A percentile compares a stretch with the other conserved stretches of the same genome.
Conservation (phyloP, 2,888 invertebrate species). For the Sinopyrophorus schimmeli region DNA sequence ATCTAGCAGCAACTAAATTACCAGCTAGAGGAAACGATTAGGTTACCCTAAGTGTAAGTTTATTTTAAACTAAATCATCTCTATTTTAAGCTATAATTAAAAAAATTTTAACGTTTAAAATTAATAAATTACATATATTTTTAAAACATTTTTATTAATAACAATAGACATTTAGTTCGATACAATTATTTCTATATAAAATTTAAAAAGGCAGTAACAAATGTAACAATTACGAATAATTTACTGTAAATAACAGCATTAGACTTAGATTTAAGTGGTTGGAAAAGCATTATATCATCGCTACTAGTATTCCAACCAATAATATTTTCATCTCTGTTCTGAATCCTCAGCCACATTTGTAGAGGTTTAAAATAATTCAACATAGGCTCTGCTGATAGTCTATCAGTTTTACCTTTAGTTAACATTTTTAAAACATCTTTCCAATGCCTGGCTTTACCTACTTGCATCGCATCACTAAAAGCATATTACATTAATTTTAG, state of each 20-base stretch:
- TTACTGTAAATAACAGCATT: too few relatives aligned
- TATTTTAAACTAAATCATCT: too few relatives aligned
- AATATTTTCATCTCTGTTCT: slow-evolving; percentile 71
- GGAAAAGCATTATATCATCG: slow-evolving; percentile 66
- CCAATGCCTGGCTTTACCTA: slow-evolving; percentile 69
- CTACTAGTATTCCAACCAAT: slow-evolving; percentile 76
- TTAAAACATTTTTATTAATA: too few relatives aligned
- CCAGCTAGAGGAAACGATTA: slow-evolving; percentile 41
- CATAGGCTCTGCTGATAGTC: slow-evolving; percentile 76
- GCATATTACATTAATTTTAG: too few relatives aligned
- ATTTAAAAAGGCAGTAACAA: too few relatives aligned
- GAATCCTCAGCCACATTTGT: slow-evolving; percentile 73
- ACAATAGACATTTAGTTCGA: too few relatives aligned
- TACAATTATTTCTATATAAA: too few relatives aligned
- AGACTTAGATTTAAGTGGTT: slow-evolving; percentile 41
- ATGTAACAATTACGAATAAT: too few relatives aligned
- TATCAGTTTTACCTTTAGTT: slow-evolving; percentile 70
- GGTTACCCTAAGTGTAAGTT: too few relatives aligned
- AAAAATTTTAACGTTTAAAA: too few relatives aligned
- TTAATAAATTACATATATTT: too few relatives aligned
- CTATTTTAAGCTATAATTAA: slow-evolving; percentile 3
- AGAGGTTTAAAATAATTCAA: slow-evolving; percentile 83
- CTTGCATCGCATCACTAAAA: slow-evolving; percentile 67
- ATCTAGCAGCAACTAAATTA: slow-evolving; percentile 59
- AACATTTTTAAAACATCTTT: slow-evolving; percentile 73